Evolutionary conservation across 2,888 invertebrate species (phyloP).

Genomic region (Acleris holmiana): DNA sequence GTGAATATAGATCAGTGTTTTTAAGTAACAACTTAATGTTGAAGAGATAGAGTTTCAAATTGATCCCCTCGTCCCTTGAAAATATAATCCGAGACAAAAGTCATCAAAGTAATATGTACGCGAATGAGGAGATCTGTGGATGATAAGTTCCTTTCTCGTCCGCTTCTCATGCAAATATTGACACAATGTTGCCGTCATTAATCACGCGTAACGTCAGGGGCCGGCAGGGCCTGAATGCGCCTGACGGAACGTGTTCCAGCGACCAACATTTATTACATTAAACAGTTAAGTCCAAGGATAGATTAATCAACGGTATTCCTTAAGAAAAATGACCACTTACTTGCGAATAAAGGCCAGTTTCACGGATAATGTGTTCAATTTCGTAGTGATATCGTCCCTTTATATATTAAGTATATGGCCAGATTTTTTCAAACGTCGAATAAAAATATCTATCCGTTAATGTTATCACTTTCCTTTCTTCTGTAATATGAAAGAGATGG

Average conservation of each 20-base stretch:
- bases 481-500: too few species aligned
- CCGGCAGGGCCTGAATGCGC: conserved; percentile 40
- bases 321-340: not conserved
- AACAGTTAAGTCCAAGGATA: conserved; percentile 8
- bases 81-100: conserved; percentile 61
- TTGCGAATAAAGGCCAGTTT: not conserved
- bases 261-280: conserved; percentile 17
- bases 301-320: conserved; percentile 18
- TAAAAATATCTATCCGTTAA: too few species aligned
- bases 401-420: too few species aligned
- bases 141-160: conserved; percentile 75
- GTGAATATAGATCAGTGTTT: conserved; percentile 11
- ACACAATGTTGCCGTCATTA: conserved; percentile 79
- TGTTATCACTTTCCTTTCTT: too few species aligned
- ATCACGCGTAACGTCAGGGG: conserved; percentile 71
- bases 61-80: conserved; percentile 22
- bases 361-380: not conserved
- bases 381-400: too few species aligned
- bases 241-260: conserved; percentile 23
- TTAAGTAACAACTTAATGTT: conserved; percentile 46
- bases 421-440: too few species aligned
- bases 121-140: conserved; percentile 66
- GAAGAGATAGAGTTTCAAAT: conserved; percentile 49
- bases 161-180: conserved; percentile 84
- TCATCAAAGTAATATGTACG: conserved; percentile 69